Base-by-base conservation (phyloP, 2,888 invertebrate genomes). In the Tridacna crocea region DNA sequence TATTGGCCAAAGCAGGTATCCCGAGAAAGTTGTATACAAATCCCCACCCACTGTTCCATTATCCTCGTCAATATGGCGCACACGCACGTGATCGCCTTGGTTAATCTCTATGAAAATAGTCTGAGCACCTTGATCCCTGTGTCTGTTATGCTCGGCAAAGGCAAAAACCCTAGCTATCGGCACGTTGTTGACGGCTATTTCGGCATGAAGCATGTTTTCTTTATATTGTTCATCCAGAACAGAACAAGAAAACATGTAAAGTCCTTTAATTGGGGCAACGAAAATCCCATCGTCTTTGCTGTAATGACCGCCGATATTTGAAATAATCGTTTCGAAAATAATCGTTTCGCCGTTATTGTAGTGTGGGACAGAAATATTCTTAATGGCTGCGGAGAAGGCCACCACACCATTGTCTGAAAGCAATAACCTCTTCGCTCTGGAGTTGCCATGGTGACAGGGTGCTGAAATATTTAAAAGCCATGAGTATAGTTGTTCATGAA, bases 91-190 rank as follows among this genome's bases (percentile, higher is more conserved):
- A 19, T 81, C 81, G 10, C 77, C 77, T 36, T 68, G 60, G 6
- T 77, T 68, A 12, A 75, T 61, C 11, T 75, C n/a, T 22, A 77
- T 46, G 19, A 81, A 60, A 10, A 81, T 74, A 1, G 81, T 81
- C 55, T 81, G 81, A 12, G 81, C 81, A 0, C 81, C 81, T 70
- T 81, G 81, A 63, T 81, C 81, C 19, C 77, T 47, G 47, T 75
- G 63, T 15, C 17, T 22, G 10, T 17, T 24, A 22, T n/a, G 17
- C 26, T 74, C 72, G 12, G 74, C 81, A 36, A 75, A 72, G 47
- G 81, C 81, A 36, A 81, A 81, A 17, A 81, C 36, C 26, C 81
- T 46, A 22, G 51, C 81, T 4, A 77, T 70, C 0, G 47, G 51
- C 6, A 61, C 58, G 0, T 77, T 61, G 22, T 77, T 81, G 27